Evolutionary conservation across 2,113 vertebrate species (phyloP), one percentile per base, ranked within the genome.

Genomic region (Hippocampus barbouri): DNA sequence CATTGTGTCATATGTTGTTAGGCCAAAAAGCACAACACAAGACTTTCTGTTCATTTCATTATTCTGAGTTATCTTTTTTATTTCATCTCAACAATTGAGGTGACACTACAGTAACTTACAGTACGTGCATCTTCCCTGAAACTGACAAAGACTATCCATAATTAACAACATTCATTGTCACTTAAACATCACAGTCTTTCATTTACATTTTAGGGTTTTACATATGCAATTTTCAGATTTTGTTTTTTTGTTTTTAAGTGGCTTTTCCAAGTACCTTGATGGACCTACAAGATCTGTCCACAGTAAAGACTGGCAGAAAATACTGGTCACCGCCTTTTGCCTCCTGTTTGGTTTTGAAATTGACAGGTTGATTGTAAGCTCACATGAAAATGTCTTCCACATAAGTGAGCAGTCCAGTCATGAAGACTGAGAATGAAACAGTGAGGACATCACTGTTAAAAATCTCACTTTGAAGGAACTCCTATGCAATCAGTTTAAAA

Each of bases 31-130:
- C 81, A 83, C 81, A 81, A 79, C 47, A 38, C 53, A 38, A 14
- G 64, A 40, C 57, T 78, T 76, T 68, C 5, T 79, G 0, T 76
- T 75, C 64, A 77, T 85, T 75, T 76, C 72, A 81, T 85, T 69
- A 20, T n/a, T 82, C 66, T 2, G 5, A 38, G 64, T 81, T 75
- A 63, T 61, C 27, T 61, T 61, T 61, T 60, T 54, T 60, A 49
- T 82, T 86, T 88, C 80, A 75, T 68, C 68, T 85, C 73, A 78
- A 69, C 78, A 78, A 74, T 77, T 68, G 11, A 66, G 79, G 76
- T 78, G 77, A 75, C 82, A 82, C 79, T 93, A 91, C 88, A 90
- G 88, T 91, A 91, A 92, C 85, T 89, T 38, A 38, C 34, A 38
- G 34, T 92, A 91, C 91, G 87, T 75, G 86, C 87, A 75, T 81